A percentile compares a stretch with the other conserved stretches of the same genome.
These are phyloP conservation scores for Ageneiosus marmoratus DNA, from an alignment of 2,113 vertebrate genomes.

Conservation along the genomic window DNA sequence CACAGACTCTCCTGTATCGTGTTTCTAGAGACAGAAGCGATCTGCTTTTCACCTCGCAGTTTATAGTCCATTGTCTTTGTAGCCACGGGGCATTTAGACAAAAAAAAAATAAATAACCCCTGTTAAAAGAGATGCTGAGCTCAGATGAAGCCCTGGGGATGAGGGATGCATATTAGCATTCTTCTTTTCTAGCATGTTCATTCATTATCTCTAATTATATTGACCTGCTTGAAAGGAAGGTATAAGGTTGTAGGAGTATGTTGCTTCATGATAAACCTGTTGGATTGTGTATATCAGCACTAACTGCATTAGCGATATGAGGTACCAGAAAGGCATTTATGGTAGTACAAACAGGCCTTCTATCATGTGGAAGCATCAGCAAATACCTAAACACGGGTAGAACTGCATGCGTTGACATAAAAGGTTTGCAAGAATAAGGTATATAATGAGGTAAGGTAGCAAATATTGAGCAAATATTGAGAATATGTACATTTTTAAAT, in stretches of 20 bases:
- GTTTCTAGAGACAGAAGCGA: constrained; percentile 44
- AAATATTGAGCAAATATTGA: no score
- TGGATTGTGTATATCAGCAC: not conserved
- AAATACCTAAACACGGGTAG: constrained; percentile 18
- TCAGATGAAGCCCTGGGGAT: constrained; percentile 33
- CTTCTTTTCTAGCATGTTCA: constrained; percentile 16
- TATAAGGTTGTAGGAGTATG: not conserved
- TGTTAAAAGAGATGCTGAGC: constrained; percentile 33
- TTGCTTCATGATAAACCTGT: not conserved
- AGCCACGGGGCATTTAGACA: constrained; percentile 41
- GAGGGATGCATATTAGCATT: constrained; percentile 45
- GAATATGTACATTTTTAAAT: not conserved
- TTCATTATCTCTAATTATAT: constrained; percentile 22
- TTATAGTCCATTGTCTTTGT: constrained; percentile 47
- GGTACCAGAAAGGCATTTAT: not conserved
- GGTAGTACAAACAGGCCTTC: not conserved
- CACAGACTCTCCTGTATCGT: constrained; percentile 25
- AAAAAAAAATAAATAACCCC: constrained; percentile 17
- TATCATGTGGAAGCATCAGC: not conserved
- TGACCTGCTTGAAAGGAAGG: constrained; percentile 17
- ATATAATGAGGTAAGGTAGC: no score
- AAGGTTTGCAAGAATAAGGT: not conserved
- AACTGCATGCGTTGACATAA: not conserved
- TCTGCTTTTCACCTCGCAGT: constrained; percentile 38
- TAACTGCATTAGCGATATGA: not conserved